Conservation (phyloP, 2,888 invertebrate genomes). For the Leptopilina myrica region DNA sequence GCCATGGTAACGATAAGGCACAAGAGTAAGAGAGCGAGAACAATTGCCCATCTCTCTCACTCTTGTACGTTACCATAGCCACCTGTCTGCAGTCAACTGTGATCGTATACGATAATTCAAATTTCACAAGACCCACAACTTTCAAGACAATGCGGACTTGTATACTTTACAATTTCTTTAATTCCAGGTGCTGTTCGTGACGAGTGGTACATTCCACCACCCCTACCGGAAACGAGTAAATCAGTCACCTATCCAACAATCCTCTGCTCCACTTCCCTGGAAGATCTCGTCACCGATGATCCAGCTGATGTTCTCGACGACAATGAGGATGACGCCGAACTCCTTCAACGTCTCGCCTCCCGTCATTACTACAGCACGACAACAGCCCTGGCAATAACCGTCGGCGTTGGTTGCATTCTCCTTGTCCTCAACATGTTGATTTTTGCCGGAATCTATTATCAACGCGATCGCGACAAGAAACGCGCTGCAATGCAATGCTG, state of each 20-base stretch:
- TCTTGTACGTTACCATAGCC: no score
- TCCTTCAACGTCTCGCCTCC: conserved; percentile 78
- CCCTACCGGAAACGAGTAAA: conserved; percentile 69
- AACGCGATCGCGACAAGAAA: conserved; percentile 80
- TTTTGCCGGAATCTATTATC: conserved; percentile 87
- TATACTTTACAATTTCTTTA: background rate
- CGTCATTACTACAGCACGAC: conserved; percentile 84
- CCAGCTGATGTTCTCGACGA: conserved; percentile 70
- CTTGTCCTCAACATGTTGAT: conserved; percentile 85
- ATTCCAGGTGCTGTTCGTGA: conserved; percentile 72
- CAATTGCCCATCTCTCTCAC: no score
- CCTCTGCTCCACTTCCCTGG: conserved; percentile 68
- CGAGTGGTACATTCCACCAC: conserved; percentile 73
- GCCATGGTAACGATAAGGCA: no score
- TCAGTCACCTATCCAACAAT: conserved; percentile 67
- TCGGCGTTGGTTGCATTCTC: conserved; percentile 85
- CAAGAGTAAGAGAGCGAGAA: no score
- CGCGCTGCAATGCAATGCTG: conserved; percentile 68
- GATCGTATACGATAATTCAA: no score
- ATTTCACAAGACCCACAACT: no score
- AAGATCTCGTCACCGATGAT: conserved; percentile 69
- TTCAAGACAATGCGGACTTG: no score
- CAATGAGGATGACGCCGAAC: conserved; percentile 78
- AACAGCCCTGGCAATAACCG: conserved; percentile 87
- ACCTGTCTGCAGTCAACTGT: no score